Percentiles rank a stretch among this genome's conserved stretches.
phyloP scores from a whole-genome alignment of 2,113 vertebrate genomes.

The Phodopus roborovskii region DNA sequence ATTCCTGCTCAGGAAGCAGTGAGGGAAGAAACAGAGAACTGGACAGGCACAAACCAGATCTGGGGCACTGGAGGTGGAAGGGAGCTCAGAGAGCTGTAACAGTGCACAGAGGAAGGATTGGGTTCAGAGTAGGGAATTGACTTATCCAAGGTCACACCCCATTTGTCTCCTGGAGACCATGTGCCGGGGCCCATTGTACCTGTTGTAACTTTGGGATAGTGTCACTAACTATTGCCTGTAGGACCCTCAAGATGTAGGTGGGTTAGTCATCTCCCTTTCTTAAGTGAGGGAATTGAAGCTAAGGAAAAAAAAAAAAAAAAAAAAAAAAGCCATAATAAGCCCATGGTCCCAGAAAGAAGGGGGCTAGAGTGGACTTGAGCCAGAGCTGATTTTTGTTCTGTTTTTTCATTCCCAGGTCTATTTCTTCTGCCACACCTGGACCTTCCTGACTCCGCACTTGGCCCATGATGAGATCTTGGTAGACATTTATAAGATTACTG shows the following conservation, averaged over 20 bases:
- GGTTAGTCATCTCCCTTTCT: neutral
- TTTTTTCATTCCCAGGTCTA: neutral
- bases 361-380: neutral
- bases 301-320: no score
- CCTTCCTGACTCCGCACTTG: neutral
- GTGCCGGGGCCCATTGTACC: neutral
- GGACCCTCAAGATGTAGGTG: neutral
- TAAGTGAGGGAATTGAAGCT: neutral
- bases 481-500: neutral
- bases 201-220: accelerated
- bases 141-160: neutral
- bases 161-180: neutral
- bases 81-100: neutral
- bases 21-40: neutral
- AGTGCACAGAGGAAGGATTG: neutral
- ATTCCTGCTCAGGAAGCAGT: neutral
- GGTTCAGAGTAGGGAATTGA: neutral
- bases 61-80: neutral
- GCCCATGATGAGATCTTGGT: neutral
- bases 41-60: neutral
- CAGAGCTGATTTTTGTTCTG: neutral
- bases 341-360: neutral
- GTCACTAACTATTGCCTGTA: neutral
- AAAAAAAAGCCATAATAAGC: neutral
- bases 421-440: neutral